Base-by-base conservation (phyloP, 1,140 invertebrate species). In the Atta colombica region DNA sequence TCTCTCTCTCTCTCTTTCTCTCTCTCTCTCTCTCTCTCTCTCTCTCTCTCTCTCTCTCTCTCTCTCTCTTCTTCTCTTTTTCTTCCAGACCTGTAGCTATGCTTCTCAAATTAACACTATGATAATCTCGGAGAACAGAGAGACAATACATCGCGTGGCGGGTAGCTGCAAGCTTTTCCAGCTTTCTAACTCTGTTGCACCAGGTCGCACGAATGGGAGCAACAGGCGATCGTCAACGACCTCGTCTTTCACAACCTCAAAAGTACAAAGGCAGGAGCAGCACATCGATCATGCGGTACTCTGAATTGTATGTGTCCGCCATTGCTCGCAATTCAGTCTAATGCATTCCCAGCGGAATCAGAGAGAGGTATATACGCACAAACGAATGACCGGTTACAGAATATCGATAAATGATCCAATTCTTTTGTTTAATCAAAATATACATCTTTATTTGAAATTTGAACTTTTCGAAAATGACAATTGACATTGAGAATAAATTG, bases 181-280 rank as follows among this genome's bases (percentile, higher is more conserved):
- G 49, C 77, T 8, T 49, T 74, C 80, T n/a, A 18, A 18, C 25
- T 74, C 35, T 61, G 68, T 84, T 75, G 80, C 55, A 61, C 39
- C 68, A 21, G 72, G 80, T 84, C 55, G 25, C 66, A 69, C 8
- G 14, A 51, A 8, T 51, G 58, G 39, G 80, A 84, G 80, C 80
- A 84, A 84, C 80, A 84, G 80, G 80, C 80, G 80, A 75, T 84
- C 80, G 69, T 84, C 80, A 84, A 84, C 80, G 80, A 84, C 80
- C 80, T 61, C 80, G 80, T 49, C 69, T 84, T 84, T 84, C 69
- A 51, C 55, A 63, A 68, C 39, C 55, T 84, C 69, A 49, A 75
- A 39, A 61, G 39, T n/a, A 84, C 69, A 84, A 84, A 84, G 25
- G 69, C 80, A 51, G 31, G 69, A 53, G 12, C 35, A n/a, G 80